Evolutionary conservation across 2,113 vertebrate species (phyloP).

Genomic region (Cisticola juncidis): DNA sequence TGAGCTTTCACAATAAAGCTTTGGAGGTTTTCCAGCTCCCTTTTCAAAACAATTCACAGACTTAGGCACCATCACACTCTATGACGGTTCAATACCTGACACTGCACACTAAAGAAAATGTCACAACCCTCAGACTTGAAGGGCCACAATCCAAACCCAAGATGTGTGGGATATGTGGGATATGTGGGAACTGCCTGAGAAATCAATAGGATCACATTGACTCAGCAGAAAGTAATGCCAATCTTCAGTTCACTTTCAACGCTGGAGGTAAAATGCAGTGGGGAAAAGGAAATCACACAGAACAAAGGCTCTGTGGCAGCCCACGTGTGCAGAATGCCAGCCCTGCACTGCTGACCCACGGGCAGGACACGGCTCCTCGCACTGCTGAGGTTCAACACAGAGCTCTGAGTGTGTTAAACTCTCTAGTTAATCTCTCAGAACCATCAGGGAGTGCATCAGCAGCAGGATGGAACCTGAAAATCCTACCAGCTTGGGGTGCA

Average conservation of each 20-base stretch:
- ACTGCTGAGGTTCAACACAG: neutral
- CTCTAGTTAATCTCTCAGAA: neutral
- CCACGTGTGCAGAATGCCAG: too few species aligned
- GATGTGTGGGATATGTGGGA: neutral
- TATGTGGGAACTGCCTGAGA: neutral
- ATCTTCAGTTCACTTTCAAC: neutral
- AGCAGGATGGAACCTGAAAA: constrained; percentile 44
- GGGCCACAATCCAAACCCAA: neutral
- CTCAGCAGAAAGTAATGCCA: neutral
- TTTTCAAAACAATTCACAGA: neutral
- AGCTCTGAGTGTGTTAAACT: too few species aligned
- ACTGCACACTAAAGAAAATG: neutral
- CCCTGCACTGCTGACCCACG: too few species aligned
- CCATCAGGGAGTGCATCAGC: neutral
- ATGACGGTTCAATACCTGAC: neutral
- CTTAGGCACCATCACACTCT: neutral
- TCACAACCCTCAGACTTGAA: neutral
- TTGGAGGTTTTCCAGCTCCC: neutral
- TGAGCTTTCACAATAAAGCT: neutral
- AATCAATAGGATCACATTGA: neutral
- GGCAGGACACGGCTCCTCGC: neutral
- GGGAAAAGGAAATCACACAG: neutral
- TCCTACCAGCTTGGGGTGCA: neutral
- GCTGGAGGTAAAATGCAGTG: neutral
- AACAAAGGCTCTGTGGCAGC: neutral